These are phyloP conservation scores for Pongo abelii DNA, from an alignment of 2,113 vertebrate genomes.

Conservation along the genomic window DNA sequence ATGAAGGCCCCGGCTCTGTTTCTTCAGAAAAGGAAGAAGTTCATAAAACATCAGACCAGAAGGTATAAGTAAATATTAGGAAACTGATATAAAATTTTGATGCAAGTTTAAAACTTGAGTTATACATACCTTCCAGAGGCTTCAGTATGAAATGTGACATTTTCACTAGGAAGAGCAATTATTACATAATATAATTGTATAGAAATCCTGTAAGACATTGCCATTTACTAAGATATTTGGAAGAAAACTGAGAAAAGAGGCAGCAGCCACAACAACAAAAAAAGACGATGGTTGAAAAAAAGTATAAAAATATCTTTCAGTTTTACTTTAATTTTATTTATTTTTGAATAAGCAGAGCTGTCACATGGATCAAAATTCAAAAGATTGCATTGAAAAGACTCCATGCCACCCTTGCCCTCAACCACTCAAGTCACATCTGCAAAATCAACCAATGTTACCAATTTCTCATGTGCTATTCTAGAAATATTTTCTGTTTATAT, in stretches of 20 bases:
- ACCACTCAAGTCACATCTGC: background rate
- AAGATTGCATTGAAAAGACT: background rate
- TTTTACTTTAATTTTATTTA: background rate
- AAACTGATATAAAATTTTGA: conserved; percentile 29
- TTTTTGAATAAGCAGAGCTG: background rate
- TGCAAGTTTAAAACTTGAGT: conserved; percentile 13
- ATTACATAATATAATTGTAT: background rate
- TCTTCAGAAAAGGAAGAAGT: background rate
- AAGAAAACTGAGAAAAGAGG: background rate
- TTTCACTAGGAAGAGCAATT: conserved; percentile 21
- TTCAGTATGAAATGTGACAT: background rate
- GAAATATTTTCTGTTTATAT: background rate
- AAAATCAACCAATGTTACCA: background rate
- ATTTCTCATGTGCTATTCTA: background rate
- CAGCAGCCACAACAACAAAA: background rate
- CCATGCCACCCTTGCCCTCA: no score
- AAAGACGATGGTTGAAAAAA: background rate
- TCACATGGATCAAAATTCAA: background rate
- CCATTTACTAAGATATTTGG: background rate
- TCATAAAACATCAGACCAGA: background rate
- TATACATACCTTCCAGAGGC: background rate
- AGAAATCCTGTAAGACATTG: background rate
- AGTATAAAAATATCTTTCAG: background rate
- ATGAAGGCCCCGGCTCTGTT: background rate
- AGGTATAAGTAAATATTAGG: background rate